Percentiles rank a stretch among this genome's conserved stretches.
phyloP scores from a whole-genome alignment of 2,113 vertebrate genomes.

The Pholis gunnellus region DNA sequence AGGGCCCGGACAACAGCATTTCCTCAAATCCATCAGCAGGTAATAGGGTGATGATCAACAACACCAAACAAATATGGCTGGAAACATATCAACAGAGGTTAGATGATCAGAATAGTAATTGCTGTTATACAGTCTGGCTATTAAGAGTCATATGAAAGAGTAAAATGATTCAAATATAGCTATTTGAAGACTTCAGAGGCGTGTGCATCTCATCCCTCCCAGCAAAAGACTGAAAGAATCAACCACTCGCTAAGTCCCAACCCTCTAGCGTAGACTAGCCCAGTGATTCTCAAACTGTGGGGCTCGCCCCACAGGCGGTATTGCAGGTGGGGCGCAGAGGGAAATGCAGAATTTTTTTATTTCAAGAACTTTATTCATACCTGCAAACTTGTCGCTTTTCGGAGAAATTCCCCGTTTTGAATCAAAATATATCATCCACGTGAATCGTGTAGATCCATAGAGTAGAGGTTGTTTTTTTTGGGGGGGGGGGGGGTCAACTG shows the following conservation, averaged over 20 bases:
- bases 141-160: background rate
- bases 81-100: background rate
- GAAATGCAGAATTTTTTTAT: no score
- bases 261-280: background rate
- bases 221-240: background rate
- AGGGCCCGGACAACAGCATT: conserved; percentile 61
- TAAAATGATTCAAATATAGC: background rate
- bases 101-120: background rate
- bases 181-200: background rate
- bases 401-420: no score
- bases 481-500: no score
- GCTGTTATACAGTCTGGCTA: background rate
- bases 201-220: background rate
- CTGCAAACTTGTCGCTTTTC: no score
- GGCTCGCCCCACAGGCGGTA: no score
- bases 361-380: no score
- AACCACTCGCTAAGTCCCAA: background rate
- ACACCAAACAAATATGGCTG: background rate
- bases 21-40: conserved; percentile 66
- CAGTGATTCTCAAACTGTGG: no score
- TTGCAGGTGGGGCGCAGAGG: no score
- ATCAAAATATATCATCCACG: no score
- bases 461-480: no score
- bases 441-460: no score
- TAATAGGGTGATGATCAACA: conserved; percentile 25